Base-by-base conservation (phyloP, 1,140 invertebrate genomes). In the Lepidostoma basale region DNA sequence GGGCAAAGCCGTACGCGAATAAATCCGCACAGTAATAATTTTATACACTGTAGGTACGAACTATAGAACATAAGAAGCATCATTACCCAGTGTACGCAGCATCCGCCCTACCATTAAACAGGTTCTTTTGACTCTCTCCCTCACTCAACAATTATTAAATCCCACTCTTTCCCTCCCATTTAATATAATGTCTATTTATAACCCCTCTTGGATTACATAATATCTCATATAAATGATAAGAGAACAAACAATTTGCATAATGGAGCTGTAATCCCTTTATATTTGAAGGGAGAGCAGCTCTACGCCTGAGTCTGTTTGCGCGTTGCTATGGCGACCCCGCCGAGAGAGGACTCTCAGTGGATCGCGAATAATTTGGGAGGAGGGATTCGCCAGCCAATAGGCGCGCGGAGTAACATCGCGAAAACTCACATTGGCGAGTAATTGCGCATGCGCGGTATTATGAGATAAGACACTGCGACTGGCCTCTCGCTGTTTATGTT, bases 391-490 rank as follows among this genome's bases (percentile, higher is more conserved):
- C 45, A 20, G 45, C 62, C 62, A 64, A 64, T 64, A 14, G 30
- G 44, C 20, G 33, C 16, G 26, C 28, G 18, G 39, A 45, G 22
- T 44, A 22, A 33, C 44, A 3, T 64, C 45, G 62, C 62, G 44
- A 52, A 64, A 36, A 45, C 26, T 22, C 45, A 28, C 30, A 64
- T 64, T 64, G 62, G 62, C 44, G 62, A 64, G 33, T 14, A 36
- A 52, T 9, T n/a, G 62, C 62, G 45, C 62, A n/a, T 45, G 62
- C 62, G 62, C 62, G 26, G 25, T 36, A 30, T 8, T 20, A 5
- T 5, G 6, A 30, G 59, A 62, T 62, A 62, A 47, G 59, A 59
- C 25, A 36, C 30, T 42, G 14, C 20, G 3, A 42, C 49, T 30
- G 12, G 2, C 33, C 20, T 40, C 16, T 18, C 28, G n/a, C 3